Evolutionary conservation across 30 jellyfish, hydroid and myxozoan species (phyloP), one percentile per base, ranked within the genome.

Genomic region (Hydractinia symbiolongicarpus): DNA sequence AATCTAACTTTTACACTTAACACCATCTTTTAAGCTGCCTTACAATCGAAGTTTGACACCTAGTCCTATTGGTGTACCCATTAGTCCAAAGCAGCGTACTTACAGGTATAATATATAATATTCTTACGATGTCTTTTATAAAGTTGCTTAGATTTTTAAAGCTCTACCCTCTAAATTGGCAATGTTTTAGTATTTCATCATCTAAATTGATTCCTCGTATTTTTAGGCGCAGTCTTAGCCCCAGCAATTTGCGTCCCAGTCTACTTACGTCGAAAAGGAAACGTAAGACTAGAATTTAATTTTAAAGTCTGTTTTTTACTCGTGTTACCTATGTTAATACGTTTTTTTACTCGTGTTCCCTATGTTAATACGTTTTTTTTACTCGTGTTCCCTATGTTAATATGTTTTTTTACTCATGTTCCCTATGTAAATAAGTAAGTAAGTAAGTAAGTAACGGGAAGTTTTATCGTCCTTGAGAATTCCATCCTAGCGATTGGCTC

Each of bases 171-270:
- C 44, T 30, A 30, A 30, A 30, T 30, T 30, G 44, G 44, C 44
- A 30, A 30, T 30, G 44, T 30, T 30, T 30, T 30, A 30, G 44
- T 30, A 30, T 30, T 30, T 30, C 44, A 30, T 51, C 16, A 8
- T 17, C 16, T 7, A 7, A 19, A 51, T 19, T 76, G 14, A 40
- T 49, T 11, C n/a, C 76, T 79, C 55, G 16, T 15, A 20, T 11
- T 9, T 73, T 76, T 84, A 93, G 98, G 84, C 84, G 98, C 81
- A 93, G 98, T 61, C 90, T 93, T 7, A 93, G 98, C 66, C 98
- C 98, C 53, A 93, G 94, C 72, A 89, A 86, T 57, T 57, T 93
- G 19, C 61, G 95, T 60, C 98, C 96, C 5, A 93, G 98, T 66
- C 92, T 89, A 8, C 88, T 93, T 66, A 74, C 95, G 51, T 87